phyloP scores from a whole-genome alignment of 2,888 invertebrate genomes.

The Unio pictorum region DNA sequence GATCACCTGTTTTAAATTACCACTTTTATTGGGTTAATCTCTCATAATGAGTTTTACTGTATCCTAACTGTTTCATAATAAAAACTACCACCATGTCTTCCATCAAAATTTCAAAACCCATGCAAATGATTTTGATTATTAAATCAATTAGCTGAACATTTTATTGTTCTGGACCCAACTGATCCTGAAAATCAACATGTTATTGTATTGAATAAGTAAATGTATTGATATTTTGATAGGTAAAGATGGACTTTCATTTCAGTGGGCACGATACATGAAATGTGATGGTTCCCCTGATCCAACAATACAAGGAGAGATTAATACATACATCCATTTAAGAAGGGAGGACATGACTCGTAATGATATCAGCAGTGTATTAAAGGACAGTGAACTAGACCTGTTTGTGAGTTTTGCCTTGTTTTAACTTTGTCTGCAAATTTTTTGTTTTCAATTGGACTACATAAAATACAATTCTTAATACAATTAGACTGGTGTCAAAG shows the following conservation, averaged over 20 bases:
- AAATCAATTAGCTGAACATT: no score
- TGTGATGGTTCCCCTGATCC: slow-evolving; percentile 72
- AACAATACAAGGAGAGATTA: slow-evolving; percentile 68
- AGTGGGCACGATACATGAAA: slow-evolving; percentile 71
- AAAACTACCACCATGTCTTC: no score
- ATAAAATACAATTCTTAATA: neutral
- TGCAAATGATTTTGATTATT: no score
- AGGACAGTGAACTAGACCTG: slow-evolving; percentile 62
- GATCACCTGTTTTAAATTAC: no score
- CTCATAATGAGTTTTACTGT: no score
- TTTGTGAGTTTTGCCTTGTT: slow-evolving; percentile 44
- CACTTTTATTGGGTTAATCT: no score
- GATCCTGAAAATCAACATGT: no score
- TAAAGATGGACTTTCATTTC: slow-evolving; percentile 7
- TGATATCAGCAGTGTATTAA: slow-evolving; percentile 59
- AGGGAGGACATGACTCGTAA: slow-evolving; percentile 56
- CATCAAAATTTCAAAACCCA: no score
- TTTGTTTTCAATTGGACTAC: neutral
- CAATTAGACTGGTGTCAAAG: neutral
- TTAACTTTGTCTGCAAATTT: neutral
- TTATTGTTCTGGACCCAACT: no score
- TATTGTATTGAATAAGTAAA: no score
- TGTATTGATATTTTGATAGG: neutral
- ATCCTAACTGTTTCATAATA: no score
- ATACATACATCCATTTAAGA: slow-evolving; percentile 69